Percentiles rank a stretch among this genome's conserved stretches.
Conservation (phyloP, 1,140 invertebrate genomes). For the Drosophila ambigua region DNA sequence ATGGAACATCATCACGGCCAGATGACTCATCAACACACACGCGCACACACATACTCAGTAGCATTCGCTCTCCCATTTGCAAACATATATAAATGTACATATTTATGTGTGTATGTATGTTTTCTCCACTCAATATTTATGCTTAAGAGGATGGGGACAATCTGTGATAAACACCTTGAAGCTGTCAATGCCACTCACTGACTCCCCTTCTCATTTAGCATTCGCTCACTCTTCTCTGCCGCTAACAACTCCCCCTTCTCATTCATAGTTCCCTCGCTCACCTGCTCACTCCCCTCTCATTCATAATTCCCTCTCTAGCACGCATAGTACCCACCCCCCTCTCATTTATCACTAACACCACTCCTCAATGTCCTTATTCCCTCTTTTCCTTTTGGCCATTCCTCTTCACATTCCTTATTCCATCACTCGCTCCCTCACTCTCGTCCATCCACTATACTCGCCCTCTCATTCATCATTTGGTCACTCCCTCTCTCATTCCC, state of each 20-base stretch:
- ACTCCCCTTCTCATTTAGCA: slow-evolving; percentile 18
- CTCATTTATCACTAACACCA: too few species aligned
- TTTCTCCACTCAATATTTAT: background rate
- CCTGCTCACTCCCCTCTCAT: background rate
- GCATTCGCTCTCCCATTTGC: slow-evolving; percentile 1
- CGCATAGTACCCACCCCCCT: too few species aligned
- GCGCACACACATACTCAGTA: slow-evolving; percentile 13
- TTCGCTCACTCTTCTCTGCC: slow-evolving; percentile 19
- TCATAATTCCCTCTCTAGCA: background rate
- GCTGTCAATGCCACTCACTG: slow-evolving; percentile 31
- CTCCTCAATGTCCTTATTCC: too few species aligned
- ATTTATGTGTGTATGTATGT: slow-evolving; percentile 35
- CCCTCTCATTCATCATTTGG: background rate
- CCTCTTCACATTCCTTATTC: slow-evolving; percentile 17
- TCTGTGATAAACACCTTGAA: slow-evolving; percentile 7
- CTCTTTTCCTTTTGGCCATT: background rate
- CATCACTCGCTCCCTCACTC: slow-evolving; percentile 22
- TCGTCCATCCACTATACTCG: background rate
- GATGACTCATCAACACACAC: slow-evolving; percentile 46
- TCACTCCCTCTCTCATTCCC: slow-evolving; percentile 6
- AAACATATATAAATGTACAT: slow-evolving; percentile 1
- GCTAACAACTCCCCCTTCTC: background rate
- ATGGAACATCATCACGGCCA: slow-evolving; percentile 38
- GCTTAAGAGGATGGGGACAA: slow-evolving; percentile 4
- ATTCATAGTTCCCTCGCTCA: too few species aligned